phyloP scores from a whole-genome alignment of 2,888 invertebrate species.

The Orgyia antiqua region DNA sequence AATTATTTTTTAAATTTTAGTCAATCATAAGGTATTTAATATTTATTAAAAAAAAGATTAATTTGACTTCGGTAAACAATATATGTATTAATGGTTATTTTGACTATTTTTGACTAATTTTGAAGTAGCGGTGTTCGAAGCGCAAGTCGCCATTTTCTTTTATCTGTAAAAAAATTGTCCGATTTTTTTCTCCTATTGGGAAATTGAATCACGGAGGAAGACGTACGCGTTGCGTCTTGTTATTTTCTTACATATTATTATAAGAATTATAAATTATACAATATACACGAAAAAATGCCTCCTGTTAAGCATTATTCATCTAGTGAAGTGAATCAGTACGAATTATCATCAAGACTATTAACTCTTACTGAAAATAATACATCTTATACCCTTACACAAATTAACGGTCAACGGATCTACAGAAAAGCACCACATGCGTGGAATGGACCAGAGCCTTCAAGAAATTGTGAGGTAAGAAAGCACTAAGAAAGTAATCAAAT shows the following conservation, averaged over 20 bases:
- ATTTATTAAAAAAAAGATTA: too few species aligned
- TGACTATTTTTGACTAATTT: too few species aligned
- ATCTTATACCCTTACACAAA: conserved; percentile 76
- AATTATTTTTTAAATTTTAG: too few species aligned
- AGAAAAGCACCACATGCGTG: conserved; percentile 78
- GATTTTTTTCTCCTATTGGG: conserved; percentile 47
- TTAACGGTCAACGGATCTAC: conserved; percentile 84
- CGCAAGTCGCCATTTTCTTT: conserved; percentile 35
- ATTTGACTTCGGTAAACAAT: too few species aligned
- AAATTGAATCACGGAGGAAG: too few species aligned
- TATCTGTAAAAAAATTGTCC: conserved; percentile 20
- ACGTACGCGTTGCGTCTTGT: conserved; percentile 34
- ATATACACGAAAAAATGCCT: conserved; percentile 62
- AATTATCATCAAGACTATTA: conserved; percentile 72
- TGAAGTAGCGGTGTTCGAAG: conserved; percentile 21
- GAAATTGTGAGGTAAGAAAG: conserved; percentile 79
- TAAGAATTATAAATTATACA: conserved; percentile 61
- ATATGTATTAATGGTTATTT: conserved; percentile 27
- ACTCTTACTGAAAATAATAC: conserved; percentile 71
- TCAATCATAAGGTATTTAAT: too few species aligned
- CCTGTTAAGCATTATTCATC: conserved; percentile 69
- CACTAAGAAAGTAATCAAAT: too few species aligned
- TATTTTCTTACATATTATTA: conserved; percentile 57
- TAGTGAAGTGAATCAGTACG: conserved; percentile 75
- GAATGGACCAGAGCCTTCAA: conserved; percentile 72